Evolutionary conservation across 2,888 invertebrate genomes (phyloP), one percentile per base, ranked within the genome.

Genomic region (Chrysolina oricalcia): DNA sequence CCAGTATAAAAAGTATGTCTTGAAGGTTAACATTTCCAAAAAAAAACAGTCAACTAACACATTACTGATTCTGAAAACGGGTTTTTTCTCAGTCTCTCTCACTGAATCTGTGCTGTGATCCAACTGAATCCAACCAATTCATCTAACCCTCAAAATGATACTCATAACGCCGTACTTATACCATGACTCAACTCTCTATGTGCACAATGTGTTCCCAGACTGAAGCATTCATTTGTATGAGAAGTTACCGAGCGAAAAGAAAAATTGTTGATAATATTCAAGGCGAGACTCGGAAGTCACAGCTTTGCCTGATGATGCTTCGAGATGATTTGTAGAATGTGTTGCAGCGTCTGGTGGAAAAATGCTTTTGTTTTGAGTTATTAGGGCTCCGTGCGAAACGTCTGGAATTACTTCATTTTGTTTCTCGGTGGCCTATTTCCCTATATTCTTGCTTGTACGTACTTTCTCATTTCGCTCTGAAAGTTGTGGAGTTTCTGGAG

Each of bases 321-420:
- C 56, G 76, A 75, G 75, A 81, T 81, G 82, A 82, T 82, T 82
- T 81, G 81, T 81, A 76, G 79, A 81, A 83, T 79, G 80, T 79
- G 75, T 75, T 77, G 83, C 81, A 78, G 81, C 80, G 83, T 79
- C 79, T 83, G 83, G 78, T 79, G 79, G 82, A 83, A 85, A 85
- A 85, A 85, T 85, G 83, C 83, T 83, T 79, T 79, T 75, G 78
- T 62, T 69, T 53, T 85, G 85, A 86, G 81, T 86, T 85, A 86
- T 86, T 86, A 84, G 82, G 80, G 78, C 79, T 84, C 82, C 86
- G 86, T 86, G 86, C 83, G 84, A 80, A 82, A 85, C 81, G 81
- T 80, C 79, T 81, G 82, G 82, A 87, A 87, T 86, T 85, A 84
- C 85, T 83, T 83, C 83, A 83, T 86, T 84, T 81, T 76, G 79